These are phyloP conservation scores for Phalloptychus januarius DNA, from an alignment of 2,797 vertebrate genomes.

Conservation along the genomic window DNA sequence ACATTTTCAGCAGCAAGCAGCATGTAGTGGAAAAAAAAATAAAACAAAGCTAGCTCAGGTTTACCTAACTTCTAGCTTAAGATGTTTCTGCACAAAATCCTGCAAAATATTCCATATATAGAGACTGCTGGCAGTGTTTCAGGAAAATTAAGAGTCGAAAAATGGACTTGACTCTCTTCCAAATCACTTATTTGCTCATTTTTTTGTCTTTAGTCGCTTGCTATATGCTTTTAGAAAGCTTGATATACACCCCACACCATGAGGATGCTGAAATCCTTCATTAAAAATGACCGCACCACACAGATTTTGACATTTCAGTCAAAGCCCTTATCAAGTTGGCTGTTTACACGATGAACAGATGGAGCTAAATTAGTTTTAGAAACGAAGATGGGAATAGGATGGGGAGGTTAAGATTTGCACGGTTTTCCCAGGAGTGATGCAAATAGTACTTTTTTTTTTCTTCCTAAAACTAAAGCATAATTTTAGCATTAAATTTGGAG, in stretches of 20 bases:
- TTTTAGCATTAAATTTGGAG: constrained; percentile 6
- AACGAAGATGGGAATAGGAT: constrained; percentile 27
- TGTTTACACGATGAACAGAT: constrained; percentile 32
- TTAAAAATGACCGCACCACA: constrained; percentile 34
- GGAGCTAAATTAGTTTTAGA: constrained; percentile 27
- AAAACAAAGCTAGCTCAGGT: constrained; percentile 27
- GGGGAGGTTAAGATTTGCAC: constrained; percentile 24
- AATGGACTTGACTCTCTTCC: constrained; percentile 43
- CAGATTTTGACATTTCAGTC: constrained; percentile 33
- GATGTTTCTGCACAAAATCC: constrained; percentile 37
- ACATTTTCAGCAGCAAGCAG: constrained; percentile 4
- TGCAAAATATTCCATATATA: constrained; percentile 25
- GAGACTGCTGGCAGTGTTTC: constrained; percentile 34
- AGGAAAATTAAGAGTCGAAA: constrained; percentile 19
- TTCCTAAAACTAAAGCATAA: constrained; percentile 7
- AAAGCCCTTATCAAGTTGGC: constrained; percentile 29
- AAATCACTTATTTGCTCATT: constrained; percentile 27
- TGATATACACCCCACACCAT: constrained; percentile 16
- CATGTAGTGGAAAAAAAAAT: constrained; percentile 14
- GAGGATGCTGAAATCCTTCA: constrained; percentile 24
- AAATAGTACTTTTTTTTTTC: constrained; percentile 16
- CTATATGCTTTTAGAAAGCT: constrained; percentile 14
- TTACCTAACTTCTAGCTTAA: constrained; percentile 48
- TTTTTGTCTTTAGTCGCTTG: constrained; percentile 27
- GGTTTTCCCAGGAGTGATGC: constrained; percentile 19